These are phyloP conservation scores for Nudaria mundana DNA, from an alignment of 2,888 invertebrate species.

Conservation along the genomic window DNA sequence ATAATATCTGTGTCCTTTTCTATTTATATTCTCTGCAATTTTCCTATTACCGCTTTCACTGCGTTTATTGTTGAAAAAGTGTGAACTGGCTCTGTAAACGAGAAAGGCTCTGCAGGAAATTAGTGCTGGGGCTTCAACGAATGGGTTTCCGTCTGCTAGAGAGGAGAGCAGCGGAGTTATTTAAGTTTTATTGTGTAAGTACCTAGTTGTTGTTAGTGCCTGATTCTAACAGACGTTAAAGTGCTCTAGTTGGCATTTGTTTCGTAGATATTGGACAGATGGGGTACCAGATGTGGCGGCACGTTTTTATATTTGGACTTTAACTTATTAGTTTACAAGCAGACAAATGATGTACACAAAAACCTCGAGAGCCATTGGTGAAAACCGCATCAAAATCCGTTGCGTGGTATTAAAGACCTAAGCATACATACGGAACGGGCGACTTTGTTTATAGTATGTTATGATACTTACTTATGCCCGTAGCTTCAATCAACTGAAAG, in stretches of 20 bases:
- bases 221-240: slow-evolving; percentile 34
- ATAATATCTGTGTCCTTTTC: no score
- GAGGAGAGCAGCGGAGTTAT: slow-evolving; percentile 45
- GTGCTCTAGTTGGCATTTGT: slow-evolving; percentile 28
- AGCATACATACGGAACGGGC: no score
- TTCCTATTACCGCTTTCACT: slow-evolving; percentile 1
- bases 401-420: no score
- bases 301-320: no score
- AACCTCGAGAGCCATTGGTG: no score
- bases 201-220: slow-evolving; percentile 28
- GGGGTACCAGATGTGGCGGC: no score
- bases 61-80: slow-evolving; percentile 1
- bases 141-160: slow-evolving; percentile 53
- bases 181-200: slow-evolving; percentile 52
- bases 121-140: slow-evolving; percentile 50
- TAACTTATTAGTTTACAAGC: no score
- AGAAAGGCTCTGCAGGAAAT: slow-evolving; percentile 43
- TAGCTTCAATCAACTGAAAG: no score
- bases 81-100: slow-evolving; percentile 12
- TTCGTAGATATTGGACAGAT: slow-evolving; percentile 19
- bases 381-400: no score
- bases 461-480: no score
- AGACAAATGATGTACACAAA: no score
- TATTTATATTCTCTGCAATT: slow-evolving; percentile 1
- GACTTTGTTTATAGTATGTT: no score